Conservation (phyloP, 2,113 vertebrate species). For the Phyllopteryx taeniolatus region DNA sequence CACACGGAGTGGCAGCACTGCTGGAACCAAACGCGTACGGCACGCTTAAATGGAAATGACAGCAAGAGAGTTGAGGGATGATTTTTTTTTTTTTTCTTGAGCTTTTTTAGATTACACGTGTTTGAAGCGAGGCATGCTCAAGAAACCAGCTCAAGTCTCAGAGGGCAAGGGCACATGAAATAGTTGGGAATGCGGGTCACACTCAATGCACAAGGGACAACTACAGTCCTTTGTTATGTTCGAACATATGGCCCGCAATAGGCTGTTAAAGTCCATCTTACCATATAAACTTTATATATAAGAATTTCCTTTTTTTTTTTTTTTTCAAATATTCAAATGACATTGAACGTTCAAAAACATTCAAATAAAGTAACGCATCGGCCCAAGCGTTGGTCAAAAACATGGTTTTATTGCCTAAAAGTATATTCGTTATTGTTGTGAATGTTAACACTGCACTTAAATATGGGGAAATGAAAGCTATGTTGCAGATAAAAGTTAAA, state of each 20-base stretch:
- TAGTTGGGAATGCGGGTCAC: slow-evolving; percentile 4
- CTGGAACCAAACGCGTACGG: slow-evolving; percentile 15
- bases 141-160: slow-evolving; percentile 14
- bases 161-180: slow-evolving; percentile 26
- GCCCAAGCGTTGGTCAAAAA: no score
- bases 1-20: slow-evolving; percentile 23
- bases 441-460: no score
- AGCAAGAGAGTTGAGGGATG: slow-evolving; percentile 28
- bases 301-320: not conserved
- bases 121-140: slow-evolving; percentile 30
- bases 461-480: no score
- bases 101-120: slow-evolving; percentile 27
- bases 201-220: not conserved
- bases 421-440: no score
- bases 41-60: slow-evolving; percentile 46
- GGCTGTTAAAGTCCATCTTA: not conserved
- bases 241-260: not conserved
- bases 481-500: no score
- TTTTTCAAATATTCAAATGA: not conserved
- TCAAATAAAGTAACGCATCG: no score
- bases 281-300: not conserved
- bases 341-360: no score
- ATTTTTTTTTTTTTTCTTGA: slow-evolving; percentile 20
- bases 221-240: not conserved
- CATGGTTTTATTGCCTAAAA: no score